Evolutionary conservation across 2,113 vertebrate genomes (phyloP), one percentile per base, ranked within the genome.

Genomic region (Spea multiplicata): DNA sequence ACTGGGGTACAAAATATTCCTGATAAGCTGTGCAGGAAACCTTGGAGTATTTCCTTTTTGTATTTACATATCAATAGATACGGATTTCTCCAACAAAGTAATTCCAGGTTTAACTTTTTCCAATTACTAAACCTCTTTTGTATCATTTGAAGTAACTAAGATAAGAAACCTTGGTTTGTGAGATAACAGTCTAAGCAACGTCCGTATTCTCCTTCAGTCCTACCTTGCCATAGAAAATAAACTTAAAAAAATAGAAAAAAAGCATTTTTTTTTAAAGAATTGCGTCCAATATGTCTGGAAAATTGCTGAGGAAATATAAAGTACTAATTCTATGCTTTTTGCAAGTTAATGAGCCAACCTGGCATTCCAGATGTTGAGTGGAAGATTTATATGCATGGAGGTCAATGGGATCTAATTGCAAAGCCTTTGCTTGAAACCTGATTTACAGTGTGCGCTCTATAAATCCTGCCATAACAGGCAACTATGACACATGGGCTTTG

Each of bases 301-400:
- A 62, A 9, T 71, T 47, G 44, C 50, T 16, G 17, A 30, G 55
- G 52, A 61, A 65, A 53, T 4, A 78, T 65, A 71, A 78, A 71
- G 75, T 50, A 47, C 47, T 65, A 65, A 65, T 71, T 71, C 52
- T 65, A 17, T 44, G 47, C 57, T 44, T 50, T 17, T 68, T 71
- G 53, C 44, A 47, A 71, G 14, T 78, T 62, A 71, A 78, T 71
- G 57, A 72, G 57, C 55, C 75, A 70, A 70, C 57, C 30, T 71
- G 68, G 30, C 17, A 45, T 71, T 71, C 76, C 47, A 71, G 48
- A 71, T 78, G 68, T 71, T 71, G 17, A 50, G 13, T 46, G 10
- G 14, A 71, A 65, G 46, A 65, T 71, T 65, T 65, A 64, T 71
- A 8, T 59, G 59, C 52, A 44, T 76, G 14, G 57, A 50, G 55